Percentiles rank a stretch among this genome's conserved stretches.
Evolutionary conservation across 2,113 vertebrate species (phyloP).

Genomic region (Dendrocopos noguchii): DNA sequence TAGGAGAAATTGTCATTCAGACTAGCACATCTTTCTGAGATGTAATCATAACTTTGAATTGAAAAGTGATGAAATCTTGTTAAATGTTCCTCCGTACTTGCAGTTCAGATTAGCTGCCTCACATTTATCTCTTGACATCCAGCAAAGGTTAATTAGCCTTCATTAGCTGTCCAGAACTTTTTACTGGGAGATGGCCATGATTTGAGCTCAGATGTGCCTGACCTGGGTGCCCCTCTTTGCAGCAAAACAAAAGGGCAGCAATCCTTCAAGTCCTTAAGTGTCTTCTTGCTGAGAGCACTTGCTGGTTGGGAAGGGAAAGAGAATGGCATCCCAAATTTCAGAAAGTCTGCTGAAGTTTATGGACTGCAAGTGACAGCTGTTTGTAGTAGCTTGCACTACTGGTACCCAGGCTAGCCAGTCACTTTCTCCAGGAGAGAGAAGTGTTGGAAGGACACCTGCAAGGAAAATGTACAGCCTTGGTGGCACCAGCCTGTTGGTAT

Average conservation of each 20-base stretch:
- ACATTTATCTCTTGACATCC: background rate
- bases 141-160: constrained; percentile 14
- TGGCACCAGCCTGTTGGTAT: background rate
- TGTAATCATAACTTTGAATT: background rate
- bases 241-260: background rate
- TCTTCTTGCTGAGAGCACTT: background rate
- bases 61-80: background rate
- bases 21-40: background rate
- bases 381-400: background rate
- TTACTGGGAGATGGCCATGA: background rate
- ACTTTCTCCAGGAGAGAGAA: background rate
- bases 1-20: background rate
- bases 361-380: background rate
- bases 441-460: background rate
- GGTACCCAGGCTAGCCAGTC: background rate
- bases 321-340: background rate
- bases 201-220: background rate
- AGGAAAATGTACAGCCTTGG: background rate
- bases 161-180: background rate
- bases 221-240: background rate
- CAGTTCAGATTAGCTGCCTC: background rate
- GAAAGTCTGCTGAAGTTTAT: background rate
- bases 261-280: background rate
- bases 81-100: background rate
- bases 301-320: background rate